phyloP scores from a whole-genome alignment of 2,888 invertebrate genomes.

The Cosmorhoe ocellata region DNA sequence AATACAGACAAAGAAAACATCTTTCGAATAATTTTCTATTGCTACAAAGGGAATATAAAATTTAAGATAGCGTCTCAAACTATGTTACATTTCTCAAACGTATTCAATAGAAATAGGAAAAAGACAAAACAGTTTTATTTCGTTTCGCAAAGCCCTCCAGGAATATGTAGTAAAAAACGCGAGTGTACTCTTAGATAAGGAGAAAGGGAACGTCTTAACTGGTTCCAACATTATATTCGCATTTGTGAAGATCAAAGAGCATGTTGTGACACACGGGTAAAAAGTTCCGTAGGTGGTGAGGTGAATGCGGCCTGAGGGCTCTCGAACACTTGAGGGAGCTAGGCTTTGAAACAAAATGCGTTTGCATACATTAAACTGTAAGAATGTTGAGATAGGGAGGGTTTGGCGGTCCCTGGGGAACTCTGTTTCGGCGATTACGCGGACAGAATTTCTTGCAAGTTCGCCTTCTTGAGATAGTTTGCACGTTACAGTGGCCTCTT shows the following conservation, averaged over 20 bases:
- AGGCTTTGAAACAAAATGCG: slow-evolving; percentile 83
- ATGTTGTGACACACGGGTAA: slow-evolving; percentile 73
- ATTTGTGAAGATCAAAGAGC: slow-evolving; percentile 80
- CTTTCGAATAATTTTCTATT: slow-evolving; percentile 10
- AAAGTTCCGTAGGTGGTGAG: slow-evolving; percentile 64
- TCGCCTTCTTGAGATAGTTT: slow-evolving; percentile 75
- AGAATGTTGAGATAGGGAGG: slow-evolving; percentile 80
- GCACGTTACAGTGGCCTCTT: slow-evolving; percentile 75
- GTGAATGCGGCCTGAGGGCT: slow-evolving; percentile 69
- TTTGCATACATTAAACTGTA: slow-evolving; percentile 82
- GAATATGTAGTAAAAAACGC: slow-evolving; percentile 55
- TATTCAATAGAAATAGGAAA: slow-evolving; percentile 63
- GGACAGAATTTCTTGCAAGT: slow-evolving; percentile 74
- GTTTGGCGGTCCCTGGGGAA: slow-evolving; percentile 65
- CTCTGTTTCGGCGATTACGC: slow-evolving; percentile 81
- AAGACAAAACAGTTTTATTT: slow-evolving; percentile 64
- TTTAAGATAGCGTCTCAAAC: slow-evolving; percentile 47
- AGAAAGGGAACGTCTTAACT: slow-evolving; percentile 65
- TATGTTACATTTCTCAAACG: slow-evolving; percentile 54
- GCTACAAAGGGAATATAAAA: slow-evolving; percentile 1
- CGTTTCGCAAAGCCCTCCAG: slow-evolving; percentile 58
- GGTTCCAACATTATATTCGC: slow-evolving; percentile 78
- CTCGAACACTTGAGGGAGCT: slow-evolving; percentile 72
- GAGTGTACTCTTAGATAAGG: slow-evolving; percentile 62
- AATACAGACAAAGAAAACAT: slow-evolving; percentile 42